These are phyloP conservation scores for Spermophilus dauricus DNA, from an alignment of 2,113 vertebrate genomes.

Conservation along the genomic window DNA sequence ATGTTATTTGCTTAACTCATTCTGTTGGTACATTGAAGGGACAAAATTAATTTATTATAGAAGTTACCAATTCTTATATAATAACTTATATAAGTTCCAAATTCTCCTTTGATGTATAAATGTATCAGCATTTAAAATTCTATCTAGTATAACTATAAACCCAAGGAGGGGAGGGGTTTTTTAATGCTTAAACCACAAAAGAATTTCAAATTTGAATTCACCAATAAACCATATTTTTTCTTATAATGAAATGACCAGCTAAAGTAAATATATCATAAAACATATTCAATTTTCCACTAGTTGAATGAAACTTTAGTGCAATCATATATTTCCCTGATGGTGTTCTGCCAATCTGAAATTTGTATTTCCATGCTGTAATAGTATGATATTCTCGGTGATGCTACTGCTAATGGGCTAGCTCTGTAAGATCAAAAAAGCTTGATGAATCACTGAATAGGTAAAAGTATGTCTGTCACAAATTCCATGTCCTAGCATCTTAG, in stretches of 20 bases:
- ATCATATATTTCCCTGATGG: not conserved
- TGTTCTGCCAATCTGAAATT: not conserved
- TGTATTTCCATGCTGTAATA: not conserved
- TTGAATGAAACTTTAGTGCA: not conserved
- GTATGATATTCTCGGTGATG: not conserved
- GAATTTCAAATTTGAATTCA: conserved; percentile 31
- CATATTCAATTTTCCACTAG: not conserved
- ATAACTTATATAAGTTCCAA: not conserved
- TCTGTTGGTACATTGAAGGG: not conserved
- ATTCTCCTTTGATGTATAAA: conserved; percentile 34
- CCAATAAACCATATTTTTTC: not conserved
- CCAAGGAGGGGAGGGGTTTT: not conserved
- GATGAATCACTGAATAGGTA: not conserved
- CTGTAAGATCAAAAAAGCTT: not conserved
- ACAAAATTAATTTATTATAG: conserved; percentile 26
- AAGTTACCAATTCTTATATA: not conserved
- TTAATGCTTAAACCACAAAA: conserved; percentile 45
- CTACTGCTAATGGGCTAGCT: not conserved
- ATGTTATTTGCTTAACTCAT: not conserved
- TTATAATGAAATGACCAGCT: not conserved
- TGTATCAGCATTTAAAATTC: not conserved
- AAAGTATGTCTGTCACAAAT: not conserved
- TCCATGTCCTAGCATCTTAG: not conserved
- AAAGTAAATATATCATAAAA: conserved; percentile 45
- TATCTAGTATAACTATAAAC: not conserved